Conservation (phyloP, 2,888 invertebrate species). For the Pammene aurita region DNA sequence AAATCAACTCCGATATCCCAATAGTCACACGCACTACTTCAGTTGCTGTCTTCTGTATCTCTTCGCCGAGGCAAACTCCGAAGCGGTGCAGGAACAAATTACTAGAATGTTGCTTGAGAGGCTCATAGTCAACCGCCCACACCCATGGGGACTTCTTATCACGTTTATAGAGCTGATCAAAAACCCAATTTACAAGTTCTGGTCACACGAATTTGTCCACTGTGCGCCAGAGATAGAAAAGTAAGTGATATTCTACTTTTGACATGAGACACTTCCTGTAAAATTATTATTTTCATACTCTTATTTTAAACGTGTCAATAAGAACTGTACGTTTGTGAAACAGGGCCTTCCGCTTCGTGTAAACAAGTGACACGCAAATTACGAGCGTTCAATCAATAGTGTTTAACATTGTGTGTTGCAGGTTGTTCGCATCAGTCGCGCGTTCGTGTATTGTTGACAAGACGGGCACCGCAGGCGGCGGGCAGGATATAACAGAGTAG, state of each 20-base stretch:
- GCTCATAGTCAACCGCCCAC: constrained; percentile 98
- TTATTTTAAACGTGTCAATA: too few relatives aligned
- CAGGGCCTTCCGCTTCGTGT: too few relatives aligned
- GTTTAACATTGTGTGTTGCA: not conserved
- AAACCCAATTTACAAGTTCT: constrained; percentile 99
- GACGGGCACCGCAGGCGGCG: constrained; percentile 84
- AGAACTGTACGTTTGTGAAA: too few relatives aligned
- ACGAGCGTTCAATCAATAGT: too few relatives aligned
- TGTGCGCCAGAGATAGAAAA: constrained; percentile 99
- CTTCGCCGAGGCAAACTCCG: constrained; percentile 98
- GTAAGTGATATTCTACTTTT: constrained; percentile 86
- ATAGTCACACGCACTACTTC: constrained; percentile 99
- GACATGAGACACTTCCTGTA: not conserved
- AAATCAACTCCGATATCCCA: constrained; percentile 99
- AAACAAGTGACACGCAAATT: too few relatives aligned
- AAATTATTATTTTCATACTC: too few relatives aligned
- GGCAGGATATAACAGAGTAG: constrained; percentile 87
- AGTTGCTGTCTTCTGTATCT: constrained; percentile 98
- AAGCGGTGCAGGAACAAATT: constrained; percentile 99
- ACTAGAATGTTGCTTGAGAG: constrained; percentile 97
- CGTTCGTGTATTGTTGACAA: constrained; percentile 97
- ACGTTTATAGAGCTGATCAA: constrained; percentile 99
- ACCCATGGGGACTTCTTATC: constrained; percentile 99
- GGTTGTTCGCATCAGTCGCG: constrained; percentile 97
- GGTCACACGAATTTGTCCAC: constrained; percentile 99